These are phyloP conservation scores for Spinibarbus caldwelli DNA, from an alignment of 2,797 vertebrate genomes.

Conservation along the genomic window DNA sequence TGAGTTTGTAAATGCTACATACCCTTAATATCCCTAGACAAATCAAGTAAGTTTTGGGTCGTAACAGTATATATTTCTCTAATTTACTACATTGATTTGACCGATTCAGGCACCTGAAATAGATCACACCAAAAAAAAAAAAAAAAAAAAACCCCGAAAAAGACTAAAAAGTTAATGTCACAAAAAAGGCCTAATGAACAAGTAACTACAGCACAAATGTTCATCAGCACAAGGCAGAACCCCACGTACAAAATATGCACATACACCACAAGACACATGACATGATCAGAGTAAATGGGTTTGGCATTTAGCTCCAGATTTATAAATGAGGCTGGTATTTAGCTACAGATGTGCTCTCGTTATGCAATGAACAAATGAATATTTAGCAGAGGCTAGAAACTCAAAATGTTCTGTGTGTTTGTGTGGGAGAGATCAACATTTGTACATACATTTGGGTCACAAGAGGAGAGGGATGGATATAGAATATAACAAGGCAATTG, in stretches of 20 bases:
- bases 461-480: neutral
- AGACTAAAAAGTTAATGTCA: neutral
- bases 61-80: slow-evolving; percentile 76
- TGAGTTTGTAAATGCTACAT: too few relatives aligned
- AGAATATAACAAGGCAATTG: neutral
- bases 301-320: slow-evolving; percentile 44
- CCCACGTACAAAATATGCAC: slow-evolving; percentile 23
- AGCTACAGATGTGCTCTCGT: slow-evolving; percentile 27
- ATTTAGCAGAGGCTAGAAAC: slow-evolving; percentile 15
- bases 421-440: neutral
- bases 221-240: slow-evolving; percentile 20
- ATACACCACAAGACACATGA: slow-evolving; percentile 17
- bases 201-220: slow-evolving; percentile 3
- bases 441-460: neutral
- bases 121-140: too few relatives aligned
- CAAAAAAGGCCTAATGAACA: neutral
- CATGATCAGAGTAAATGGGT: slow-evolving; percentile 27
- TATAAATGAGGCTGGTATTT: slow-evolving; percentile 46
- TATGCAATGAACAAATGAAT: slow-evolving; percentile 24
- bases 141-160: neutral
- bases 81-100: slow-evolving; percentile 77
- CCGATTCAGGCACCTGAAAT: slow-evolving; percentile 66
- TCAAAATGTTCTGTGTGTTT: neutral
- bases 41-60: too few relatives aligned
- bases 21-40: too few relatives aligned